phyloP scores from a whole-genome alignment of 2,888 invertebrate genomes.

The Lasioglossum vierecki region DNA sequence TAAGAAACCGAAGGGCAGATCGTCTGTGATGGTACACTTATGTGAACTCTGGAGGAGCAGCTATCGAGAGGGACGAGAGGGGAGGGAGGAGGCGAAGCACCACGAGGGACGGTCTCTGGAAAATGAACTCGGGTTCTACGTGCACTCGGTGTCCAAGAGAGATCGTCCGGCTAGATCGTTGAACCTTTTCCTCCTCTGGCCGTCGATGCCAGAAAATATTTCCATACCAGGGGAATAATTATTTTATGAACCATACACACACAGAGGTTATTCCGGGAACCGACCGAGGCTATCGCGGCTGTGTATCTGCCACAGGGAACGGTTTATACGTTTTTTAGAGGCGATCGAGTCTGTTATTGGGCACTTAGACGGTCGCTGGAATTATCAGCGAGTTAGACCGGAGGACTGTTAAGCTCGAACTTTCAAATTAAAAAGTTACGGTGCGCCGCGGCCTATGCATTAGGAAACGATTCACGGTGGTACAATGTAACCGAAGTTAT shows the following conservation, averaged over 20 bases:
- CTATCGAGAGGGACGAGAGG: neutral
- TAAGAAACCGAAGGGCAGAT: conserved; percentile 59
- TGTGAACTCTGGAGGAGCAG: conserved; percentile 40
- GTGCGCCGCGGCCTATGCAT: conserved; percentile 22
- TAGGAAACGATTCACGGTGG: conserved; percentile 39
- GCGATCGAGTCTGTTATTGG: conserved; percentile 21
- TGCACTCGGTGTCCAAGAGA: neutral
- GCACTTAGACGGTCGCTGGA: conserved; percentile 9
- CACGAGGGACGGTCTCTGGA: conserved; percentile 28
- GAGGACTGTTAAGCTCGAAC: conserved; percentile 13
- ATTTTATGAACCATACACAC: conserved; percentile 22
- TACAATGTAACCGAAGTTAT: conserved; percentile 50
- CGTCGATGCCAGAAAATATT: conserved; percentile 11
- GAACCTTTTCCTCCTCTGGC: neutral
- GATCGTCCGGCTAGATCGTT: conserved; percentile 2
- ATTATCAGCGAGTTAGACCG: conserved; percentile 19
- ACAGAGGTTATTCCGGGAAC: conserved; percentile 22
- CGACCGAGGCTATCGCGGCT: conserved; percentile 25
- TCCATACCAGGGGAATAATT: conserved; percentile 31
- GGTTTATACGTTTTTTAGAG: conserved; percentile 4
- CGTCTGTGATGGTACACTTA: conserved; percentile 52
- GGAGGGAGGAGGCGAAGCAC: neutral
- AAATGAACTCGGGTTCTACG: conserved; percentile 51
- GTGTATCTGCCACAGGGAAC: conserved; percentile 15
- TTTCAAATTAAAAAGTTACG: conserved; percentile 46